Evolutionary conservation across 2,113 vertebrate genomes (phyloP).

Genomic region (Lathamus discolor): DNA sequence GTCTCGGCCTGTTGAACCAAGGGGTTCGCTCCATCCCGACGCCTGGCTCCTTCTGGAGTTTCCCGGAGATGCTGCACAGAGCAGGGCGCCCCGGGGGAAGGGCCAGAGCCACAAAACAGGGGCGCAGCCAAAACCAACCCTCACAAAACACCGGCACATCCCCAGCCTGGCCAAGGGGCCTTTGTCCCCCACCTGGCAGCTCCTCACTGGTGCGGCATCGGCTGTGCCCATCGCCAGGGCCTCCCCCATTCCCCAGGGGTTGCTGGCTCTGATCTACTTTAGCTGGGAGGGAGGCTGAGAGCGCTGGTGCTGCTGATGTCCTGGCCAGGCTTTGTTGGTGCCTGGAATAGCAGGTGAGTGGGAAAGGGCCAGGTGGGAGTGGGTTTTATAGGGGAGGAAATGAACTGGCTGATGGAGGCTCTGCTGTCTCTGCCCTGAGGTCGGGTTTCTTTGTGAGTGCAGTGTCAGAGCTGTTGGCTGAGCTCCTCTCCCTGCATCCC

Average conservation of each 20-base stretch:
- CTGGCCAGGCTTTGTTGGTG: not conserved
- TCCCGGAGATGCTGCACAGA: not conserved
- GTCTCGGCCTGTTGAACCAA: not conserved
- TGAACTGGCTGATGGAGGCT: not conserved
- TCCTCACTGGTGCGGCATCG: fast-evolving
- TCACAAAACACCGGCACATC: fast-evolving
- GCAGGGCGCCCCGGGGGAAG: fast-evolving
- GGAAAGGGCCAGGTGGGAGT: not conserved
- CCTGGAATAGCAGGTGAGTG: not conserved
- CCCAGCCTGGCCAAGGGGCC: fast-evolving
- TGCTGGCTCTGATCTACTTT: fast-evolving
- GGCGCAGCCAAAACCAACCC: fast-evolving
- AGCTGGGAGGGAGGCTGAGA: not conserved
- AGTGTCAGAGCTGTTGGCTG: not conserved
- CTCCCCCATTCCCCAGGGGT: fast-evolving
- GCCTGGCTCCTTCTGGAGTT: not conserved
- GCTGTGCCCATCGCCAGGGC: not conserved
- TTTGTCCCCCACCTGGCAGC: not conserved
- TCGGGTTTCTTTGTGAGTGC: fast-evolving
- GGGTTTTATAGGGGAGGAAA: not conserved
- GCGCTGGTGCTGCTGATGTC: fast-evolving
- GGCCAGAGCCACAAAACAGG: fast-evolving
- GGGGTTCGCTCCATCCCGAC: not conserved
- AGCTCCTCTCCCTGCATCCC: not conserved
- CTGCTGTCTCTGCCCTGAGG: not conserved